phyloP scores from a whole-genome alignment of 2,113 vertebrate species.

The Ranitomeya variabilis region DNA sequence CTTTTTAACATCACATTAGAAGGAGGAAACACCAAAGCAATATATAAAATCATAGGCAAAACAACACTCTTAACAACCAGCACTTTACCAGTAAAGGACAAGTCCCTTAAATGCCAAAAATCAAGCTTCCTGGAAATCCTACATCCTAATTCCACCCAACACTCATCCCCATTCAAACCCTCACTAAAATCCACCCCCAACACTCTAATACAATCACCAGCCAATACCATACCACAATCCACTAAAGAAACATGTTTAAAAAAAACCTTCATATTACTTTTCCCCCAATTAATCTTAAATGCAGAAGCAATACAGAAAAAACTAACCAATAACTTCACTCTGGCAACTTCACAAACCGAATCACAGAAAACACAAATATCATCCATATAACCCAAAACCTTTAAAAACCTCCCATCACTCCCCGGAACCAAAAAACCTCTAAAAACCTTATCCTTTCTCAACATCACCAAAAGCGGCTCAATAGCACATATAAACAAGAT shows the following conservation, averaged over 20 bases:
- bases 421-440: accelerated
- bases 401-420: accelerated
- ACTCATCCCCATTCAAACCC: not conserved
- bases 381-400: accelerated
- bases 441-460: accelerated
- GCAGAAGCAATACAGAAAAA: not conserved
- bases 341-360: not conserved
- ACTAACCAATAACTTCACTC: accelerated
- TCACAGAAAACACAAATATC: not conserved
- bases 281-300: not conserved
- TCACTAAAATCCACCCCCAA: not conserved
- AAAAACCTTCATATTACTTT: accelerated
- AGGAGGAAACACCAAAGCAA: not conserved
- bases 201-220: accelerated
- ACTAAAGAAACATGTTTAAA: accelerated
- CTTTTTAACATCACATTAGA: not conserved
- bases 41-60: not conserved
- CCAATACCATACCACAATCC: accelerated
- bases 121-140: not conserved
- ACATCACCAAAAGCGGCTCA: not conserved
- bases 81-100: not conserved
- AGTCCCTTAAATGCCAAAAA: not conserved
- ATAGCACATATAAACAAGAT: not conserved
- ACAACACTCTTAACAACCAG: not conserved
- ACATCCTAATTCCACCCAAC: not conserved